Conservation (phyloP, 2,797 vertebrate genomes). For the Nothura maculosa region DNA sequence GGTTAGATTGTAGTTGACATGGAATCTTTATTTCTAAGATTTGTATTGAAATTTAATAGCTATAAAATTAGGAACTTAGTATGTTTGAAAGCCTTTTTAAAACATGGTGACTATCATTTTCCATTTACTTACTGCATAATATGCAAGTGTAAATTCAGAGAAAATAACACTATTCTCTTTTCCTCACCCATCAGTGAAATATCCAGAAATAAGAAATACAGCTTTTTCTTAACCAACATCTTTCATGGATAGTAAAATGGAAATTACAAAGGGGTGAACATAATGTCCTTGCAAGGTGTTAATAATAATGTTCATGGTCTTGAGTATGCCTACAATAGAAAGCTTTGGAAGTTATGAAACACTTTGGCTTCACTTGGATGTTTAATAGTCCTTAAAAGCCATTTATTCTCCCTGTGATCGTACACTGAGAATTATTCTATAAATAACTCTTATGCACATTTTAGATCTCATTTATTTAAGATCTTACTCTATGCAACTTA, state of each 20-base stretch:
- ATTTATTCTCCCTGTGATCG: neutral
- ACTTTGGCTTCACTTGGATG: neutral
- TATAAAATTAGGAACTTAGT: neutral
- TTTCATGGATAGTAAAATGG: neutral
- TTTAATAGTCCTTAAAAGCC: neutral
- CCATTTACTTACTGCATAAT: accelerated
- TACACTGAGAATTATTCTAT: neutral
- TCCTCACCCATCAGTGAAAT: neutral
- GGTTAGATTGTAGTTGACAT: no score
- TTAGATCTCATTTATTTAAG: neutral
- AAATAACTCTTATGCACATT: neutral
- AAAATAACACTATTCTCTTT: neutral
- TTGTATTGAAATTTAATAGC: neutral
- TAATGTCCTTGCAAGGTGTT: neutral
- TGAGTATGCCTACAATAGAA: neutral
- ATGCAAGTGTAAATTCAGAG: neutral
- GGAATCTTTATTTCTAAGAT: neutral
- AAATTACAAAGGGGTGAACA: neutral
- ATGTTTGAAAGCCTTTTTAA: neutral
- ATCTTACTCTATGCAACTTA: neutral
- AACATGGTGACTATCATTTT: neutral
- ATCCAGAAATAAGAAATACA: neutral
- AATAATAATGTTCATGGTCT: neutral
- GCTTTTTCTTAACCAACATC: neutral
- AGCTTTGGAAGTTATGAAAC: neutral